Percentiles rank a stretch among this genome's conserved stretches.
phyloP scores from a whole-genome alignment of 2,113 vertebrate species.

The Mesitornis unicolor region DNA sequence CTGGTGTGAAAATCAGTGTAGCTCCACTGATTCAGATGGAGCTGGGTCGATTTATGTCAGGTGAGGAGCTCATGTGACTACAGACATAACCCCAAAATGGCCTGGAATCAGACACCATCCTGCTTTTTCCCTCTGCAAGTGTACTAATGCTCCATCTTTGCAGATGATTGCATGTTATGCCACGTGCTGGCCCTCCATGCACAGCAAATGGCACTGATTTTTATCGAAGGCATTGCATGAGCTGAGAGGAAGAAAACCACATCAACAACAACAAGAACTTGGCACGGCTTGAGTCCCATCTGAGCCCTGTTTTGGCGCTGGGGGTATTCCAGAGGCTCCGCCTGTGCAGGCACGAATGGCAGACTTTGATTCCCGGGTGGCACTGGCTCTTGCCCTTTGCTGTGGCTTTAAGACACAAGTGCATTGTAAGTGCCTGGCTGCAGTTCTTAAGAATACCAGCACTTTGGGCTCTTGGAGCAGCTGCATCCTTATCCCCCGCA shows the following conservation, averaged over 20 bases:
- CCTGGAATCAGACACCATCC: not conserved
- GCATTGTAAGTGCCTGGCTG: constrained; percentile 8
- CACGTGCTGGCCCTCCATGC: not conserved
- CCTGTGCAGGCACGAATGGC: not conserved
- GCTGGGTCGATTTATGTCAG: not conserved
- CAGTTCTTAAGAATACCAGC: constrained; percentile 39
- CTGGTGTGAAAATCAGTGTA: not conserved
- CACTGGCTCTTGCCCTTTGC: not conserved
- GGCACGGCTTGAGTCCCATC: not conserved
- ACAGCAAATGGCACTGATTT: not conserved
- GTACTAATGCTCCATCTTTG: not conserved
- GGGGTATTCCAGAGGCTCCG: not conserved
- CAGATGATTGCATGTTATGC: not conserved
- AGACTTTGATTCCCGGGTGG: constrained; percentile 4
- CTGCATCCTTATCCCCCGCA: constrained; percentile 39
- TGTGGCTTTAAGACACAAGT: constrained; percentile 34
- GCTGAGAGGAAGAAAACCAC: not conserved
- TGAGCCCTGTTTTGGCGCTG: not conserved
- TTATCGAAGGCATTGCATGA: accelerated
- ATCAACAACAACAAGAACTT: not conserved
- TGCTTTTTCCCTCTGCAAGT: not conserved
- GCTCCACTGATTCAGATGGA: not conserved
- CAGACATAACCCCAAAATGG: not conserved
- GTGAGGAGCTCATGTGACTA: not conserved
- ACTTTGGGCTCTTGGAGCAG: constrained; percentile 2